Conservation (phyloP, 1,140 invertebrate genomes). For the Ectropis grisescens region DNA sequence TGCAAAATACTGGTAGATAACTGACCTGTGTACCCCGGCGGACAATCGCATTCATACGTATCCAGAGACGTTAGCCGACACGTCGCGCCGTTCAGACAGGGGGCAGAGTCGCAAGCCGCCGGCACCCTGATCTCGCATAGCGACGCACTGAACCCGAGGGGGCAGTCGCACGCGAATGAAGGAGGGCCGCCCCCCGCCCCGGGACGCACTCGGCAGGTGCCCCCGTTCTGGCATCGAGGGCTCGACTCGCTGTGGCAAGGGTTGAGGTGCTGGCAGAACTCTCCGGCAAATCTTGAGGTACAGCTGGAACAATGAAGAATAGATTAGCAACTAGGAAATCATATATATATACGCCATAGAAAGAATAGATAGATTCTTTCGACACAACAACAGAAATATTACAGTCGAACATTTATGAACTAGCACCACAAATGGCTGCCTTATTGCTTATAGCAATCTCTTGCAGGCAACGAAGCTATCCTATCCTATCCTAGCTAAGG, state of each 20-base stretch:
- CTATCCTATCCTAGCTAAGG: no score
- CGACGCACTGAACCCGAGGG: conserved; percentile 91
- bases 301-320: conserved; percentile 82
- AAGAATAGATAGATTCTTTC: neutral
- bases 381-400: neutral
- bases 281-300: conserved; percentile 89
- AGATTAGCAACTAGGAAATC: no score
- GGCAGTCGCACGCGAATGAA: conserved; percentile 88
- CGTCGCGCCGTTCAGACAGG: conserved; percentile 90
- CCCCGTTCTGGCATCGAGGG: conserved; percentile 91
- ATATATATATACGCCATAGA: neutral
- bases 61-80: conserved; percentile 88
- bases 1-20: no score
- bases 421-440: no score
- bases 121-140: conserved; percentile 92
- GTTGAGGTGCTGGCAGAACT: conserved; percentile 94
- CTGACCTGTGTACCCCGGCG: conserved; percentile 91
- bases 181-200: conserved; percentile 76
- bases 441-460: no score
- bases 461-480: no score
- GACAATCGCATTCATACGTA: conserved; percentile 90
- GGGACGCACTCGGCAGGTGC: conserved; percentile 86
- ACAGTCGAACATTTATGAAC: no score
- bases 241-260: conserved; percentile 89
- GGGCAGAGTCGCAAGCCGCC: conserved; percentile 91